phyloP scores from a whole-genome alignment of 2,113 vertebrate species.

The Eudyptes chrysolophus region DNA sequence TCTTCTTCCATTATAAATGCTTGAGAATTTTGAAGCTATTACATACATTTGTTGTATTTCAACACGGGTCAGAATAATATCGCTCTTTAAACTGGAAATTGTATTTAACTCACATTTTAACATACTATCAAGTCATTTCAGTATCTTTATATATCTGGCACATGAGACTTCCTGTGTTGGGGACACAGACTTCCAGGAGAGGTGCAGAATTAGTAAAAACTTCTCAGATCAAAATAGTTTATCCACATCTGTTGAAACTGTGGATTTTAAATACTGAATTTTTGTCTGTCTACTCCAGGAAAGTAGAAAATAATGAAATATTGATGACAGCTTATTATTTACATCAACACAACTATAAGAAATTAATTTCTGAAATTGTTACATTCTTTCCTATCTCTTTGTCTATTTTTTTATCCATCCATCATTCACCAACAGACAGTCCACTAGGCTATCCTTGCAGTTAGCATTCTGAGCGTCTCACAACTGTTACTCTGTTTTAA shows the following conservation, averaged over 20 bases:
- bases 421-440: not conserved
- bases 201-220: not conserved
- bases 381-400: not conserved
- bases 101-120: not conserved
- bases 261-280: not conserved
- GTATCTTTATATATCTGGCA: not conserved
- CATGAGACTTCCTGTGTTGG: not conserved
- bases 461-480: not conserved
- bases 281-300: not conserved
- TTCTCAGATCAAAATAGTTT: not conserved
- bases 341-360: not conserved
- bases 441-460: not conserved
- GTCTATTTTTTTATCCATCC: not conserved
- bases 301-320: not conserved
- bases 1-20: not conserved
- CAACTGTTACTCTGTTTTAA: not conserved
- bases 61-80: not conserved
- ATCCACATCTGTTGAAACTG: not conserved
- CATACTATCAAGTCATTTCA: not conserved
- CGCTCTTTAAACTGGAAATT: not conserved
- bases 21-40: not conserved
- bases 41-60: not conserved
- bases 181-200: not conserved
- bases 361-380: not conserved
- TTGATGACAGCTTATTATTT: not conserved